These are phyloP conservation scores for Trichopria drosophilae DNA, from an alignment of 2,888 invertebrate genomes.

Conservation along the genomic window DNA sequence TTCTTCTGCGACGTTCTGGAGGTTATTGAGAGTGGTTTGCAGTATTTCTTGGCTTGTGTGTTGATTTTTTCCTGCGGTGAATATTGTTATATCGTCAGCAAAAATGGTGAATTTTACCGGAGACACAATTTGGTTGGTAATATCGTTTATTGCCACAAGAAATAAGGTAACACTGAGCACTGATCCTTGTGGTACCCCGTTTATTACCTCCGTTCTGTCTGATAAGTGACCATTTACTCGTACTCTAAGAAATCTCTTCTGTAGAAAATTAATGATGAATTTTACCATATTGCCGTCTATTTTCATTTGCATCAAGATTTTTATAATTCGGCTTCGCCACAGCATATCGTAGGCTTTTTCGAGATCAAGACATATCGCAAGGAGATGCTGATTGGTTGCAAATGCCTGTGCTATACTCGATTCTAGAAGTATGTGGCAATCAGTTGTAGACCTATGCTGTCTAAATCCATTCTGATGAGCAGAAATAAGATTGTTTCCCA, in stretches of 20 bases:
- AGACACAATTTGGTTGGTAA: neutral
- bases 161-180: constrained; percentile 32
- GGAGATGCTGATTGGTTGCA: constrained; percentile 20
- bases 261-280: constrained; percentile 30
- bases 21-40: constrained; percentile 28
- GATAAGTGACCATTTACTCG: constrained; percentile 14
- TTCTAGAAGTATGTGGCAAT: constrained; percentile 19
- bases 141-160: constrained; percentile 32
- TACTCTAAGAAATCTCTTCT: constrained; percentile 19
- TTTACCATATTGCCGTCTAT: constrained; percentile 16
- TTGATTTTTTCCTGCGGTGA: constrained; percentile 22
- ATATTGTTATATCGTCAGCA: constrained; percentile 32
- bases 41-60: constrained; percentile 16
- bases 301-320: constrained; percentile 13
- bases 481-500: constrained; percentile 20
- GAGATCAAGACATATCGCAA: constrained; percentile 26
- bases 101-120: constrained; percentile 24
- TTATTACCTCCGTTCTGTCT: constrained; percentile 7
- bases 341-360: constrained; percentile 35
- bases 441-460: constrained; percentile 12
- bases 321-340: constrained; percentile 26
- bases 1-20: constrained; percentile 18
- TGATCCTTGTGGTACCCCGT: constrained; percentile 32
- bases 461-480: constrained; percentile 20
- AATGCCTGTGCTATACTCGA: constrained; percentile 18